Conservation (phyloP, 2,113 vertebrate genomes). For the Pteruthius melanotis region DNA sequence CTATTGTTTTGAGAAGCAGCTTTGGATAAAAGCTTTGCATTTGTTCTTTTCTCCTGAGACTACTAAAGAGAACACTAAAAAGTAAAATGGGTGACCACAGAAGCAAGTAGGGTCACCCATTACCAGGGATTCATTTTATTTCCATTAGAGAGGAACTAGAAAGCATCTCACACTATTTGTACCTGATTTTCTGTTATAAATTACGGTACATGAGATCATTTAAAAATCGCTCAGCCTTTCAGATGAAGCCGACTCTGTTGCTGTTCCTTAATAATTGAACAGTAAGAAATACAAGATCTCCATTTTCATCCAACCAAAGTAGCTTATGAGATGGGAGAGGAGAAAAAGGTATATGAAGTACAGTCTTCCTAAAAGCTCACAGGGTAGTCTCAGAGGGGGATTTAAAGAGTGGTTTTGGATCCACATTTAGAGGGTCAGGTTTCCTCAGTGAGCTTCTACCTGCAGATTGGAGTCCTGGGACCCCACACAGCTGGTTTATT, state of each 20-base stretch:
- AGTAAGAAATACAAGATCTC: slow-evolving; percentile 42
- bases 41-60: slow-evolving; percentile 37
- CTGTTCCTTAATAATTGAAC: slow-evolving; percentile 59
- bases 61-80: slow-evolving; percentile 49
- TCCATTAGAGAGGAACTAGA: slow-evolving; percentile 56
- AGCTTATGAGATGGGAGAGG: background rate
- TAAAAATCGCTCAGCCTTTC: slow-evolving; percentile 51
- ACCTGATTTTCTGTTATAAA: slow-evolving; percentile 59
- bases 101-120: slow-evolving; percentile 51
- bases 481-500: background rate
- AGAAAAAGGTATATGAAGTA: background rate
- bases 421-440: background rate
- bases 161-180: slow-evolving; percentile 44
- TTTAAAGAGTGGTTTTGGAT: background rate
- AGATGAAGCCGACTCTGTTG: slow-evolving; percentile 10
- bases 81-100: slow-evolving; percentile 55
- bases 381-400: background rate
- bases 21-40: slow-evolving; percentile 46
- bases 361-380: background rate
- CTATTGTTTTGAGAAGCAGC: slow-evolving; percentile 38
- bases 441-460: background rate
- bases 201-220: slow-evolving; percentile 57
- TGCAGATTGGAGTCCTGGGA: background rate
- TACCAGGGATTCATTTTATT: slow-evolving; percentile 63
- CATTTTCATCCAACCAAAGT: slow-evolving; percentile 42